phyloP scores from a whole-genome alignment of 2,888 invertebrate genomes.

The Melinaea menophilus region DNA sequence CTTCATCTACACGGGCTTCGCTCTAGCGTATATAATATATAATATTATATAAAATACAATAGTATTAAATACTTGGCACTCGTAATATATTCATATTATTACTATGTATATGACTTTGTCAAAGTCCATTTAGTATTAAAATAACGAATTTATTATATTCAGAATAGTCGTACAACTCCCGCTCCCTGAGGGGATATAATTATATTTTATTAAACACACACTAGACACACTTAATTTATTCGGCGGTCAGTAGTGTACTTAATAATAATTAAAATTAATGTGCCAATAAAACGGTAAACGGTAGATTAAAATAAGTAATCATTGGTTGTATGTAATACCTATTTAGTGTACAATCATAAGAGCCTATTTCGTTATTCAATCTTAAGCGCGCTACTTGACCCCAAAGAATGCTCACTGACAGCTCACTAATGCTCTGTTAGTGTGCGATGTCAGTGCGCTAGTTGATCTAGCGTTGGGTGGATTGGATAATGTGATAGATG shows the following conservation, averaged over 20 bases:
- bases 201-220: conserved; percentile 4
- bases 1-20: not conserved
- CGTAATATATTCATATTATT: not conserved
- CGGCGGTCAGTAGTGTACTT: not conserved
- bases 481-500: not conserved
- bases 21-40: not conserved
- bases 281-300: conserved; percentile 1
- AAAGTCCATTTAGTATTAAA: not conserved
- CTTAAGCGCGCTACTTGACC: too few relatives aligned
- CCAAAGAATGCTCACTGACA: too few relatives aligned
- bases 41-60: not conserved
- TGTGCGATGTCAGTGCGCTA: too few relatives aligned
- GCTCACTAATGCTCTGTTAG: too few relatives aligned
- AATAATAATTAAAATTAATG: not conserved
- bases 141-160: conserved; percentile 1
- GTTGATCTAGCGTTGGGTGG: not conserved
- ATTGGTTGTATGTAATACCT: too few relatives aligned
- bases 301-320: not conserved
- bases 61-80: not conserved
- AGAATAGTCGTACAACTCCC: not conserved
- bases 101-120: not conserved
- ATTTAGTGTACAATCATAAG: too few relatives aligned
- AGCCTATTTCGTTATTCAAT: too few relatives aligned
- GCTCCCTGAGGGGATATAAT: conserved; percentile 15
- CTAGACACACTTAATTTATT: not conserved